A percentile compares a stretch with the other conserved stretches of the same genome.
These are phyloP conservation scores for Micromesistius poutassou DNA, from an alignment of 2,797 vertebrate species.

Conservation along the genomic window DNA sequence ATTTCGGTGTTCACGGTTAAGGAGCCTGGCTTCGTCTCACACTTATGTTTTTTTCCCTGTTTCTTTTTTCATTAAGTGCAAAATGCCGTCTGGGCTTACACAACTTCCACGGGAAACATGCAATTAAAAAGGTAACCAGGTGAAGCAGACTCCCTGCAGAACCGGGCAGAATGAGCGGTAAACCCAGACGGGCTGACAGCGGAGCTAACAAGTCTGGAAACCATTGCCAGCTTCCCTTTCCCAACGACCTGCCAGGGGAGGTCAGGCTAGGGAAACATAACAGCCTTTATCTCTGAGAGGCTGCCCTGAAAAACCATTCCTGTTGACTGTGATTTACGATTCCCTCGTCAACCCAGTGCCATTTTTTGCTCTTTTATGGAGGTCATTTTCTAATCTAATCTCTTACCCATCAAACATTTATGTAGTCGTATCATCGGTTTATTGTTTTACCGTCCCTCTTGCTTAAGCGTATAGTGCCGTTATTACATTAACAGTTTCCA, in stretches of 20 bases:
- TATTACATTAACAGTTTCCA: not conserved
- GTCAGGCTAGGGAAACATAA: not conserved
- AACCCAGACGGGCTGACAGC: not conserved
- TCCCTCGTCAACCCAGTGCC: not conserved
- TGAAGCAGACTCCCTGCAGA: constrained; percentile 66
- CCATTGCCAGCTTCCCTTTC: constrained; percentile 28
- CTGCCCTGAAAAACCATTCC: not conserved
- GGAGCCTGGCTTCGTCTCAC: constrained; percentile 69
- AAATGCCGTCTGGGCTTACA: constrained; percentile 61
- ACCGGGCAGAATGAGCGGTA: constrained; percentile 11
- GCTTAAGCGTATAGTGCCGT: not conserved
- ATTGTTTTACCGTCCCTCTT: not conserved
- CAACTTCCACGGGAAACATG: constrained; percentile 71
- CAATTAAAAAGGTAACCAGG: constrained; percentile 77
- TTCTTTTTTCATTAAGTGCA: constrained; percentile 69
- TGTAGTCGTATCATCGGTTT: not conserved
- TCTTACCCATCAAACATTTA: not conserved
- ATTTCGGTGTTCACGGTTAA: constrained; percentile 75
- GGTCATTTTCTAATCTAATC: not conserved
- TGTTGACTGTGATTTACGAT: not conserved
- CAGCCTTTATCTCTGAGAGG: not conserved
- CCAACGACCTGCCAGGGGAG: constrained; percentile 14
- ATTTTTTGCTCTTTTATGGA: not conserved
- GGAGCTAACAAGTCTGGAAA: constrained; percentile 43
- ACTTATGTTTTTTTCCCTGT: constrained; percentile 63